Conservation (phyloP, 2,113 vertebrate genomes). For the Osmerus mordax region DNA sequence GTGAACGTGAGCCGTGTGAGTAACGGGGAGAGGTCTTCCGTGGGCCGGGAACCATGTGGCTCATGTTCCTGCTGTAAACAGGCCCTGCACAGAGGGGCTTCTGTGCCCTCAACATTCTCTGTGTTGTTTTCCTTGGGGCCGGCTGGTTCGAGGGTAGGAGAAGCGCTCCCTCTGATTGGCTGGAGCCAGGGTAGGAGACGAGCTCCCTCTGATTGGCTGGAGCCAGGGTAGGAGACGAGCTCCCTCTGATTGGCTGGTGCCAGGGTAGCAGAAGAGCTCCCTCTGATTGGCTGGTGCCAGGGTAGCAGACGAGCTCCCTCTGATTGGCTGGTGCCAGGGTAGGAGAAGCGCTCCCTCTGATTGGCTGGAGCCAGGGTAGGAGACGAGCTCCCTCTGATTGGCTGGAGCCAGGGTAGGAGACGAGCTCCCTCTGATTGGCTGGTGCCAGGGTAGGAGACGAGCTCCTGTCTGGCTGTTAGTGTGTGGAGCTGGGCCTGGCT, state of each 20-base stretch:
- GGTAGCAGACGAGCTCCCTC: too few relatives aligned
- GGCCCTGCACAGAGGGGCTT: constrained; percentile 34
- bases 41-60: constrained; percentile 43
- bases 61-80: constrained; percentile 48
- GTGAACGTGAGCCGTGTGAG: constrained; percentile 53
- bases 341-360: constrained; percentile 19
- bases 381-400: constrained; percentile 13
- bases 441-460: too few relatives aligned
- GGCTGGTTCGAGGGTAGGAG: constrained; percentile 17
- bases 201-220: constrained; percentile 6
- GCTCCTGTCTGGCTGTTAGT: not conserved
- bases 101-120: constrained; percentile 35
- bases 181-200: constrained; percentile 14
- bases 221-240: constrained; percentile 9
- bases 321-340: constrained; percentile 4
- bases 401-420: constrained; percentile 18
- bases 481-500: not conserved
- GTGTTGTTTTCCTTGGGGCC: constrained; percentile 46
- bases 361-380: constrained; percentile 13
- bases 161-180: constrained; percentile 11
- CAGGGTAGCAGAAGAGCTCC: constrained; percentile 16
- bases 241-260: constrained; percentile 15
- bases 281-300: not conserved
- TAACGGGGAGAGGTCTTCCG: constrained; percentile 44
- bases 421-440: constrained; percentile 3